phyloP scores from a whole-genome alignment of 2,888 invertebrate genomes.

The Seira ritae region DNA sequence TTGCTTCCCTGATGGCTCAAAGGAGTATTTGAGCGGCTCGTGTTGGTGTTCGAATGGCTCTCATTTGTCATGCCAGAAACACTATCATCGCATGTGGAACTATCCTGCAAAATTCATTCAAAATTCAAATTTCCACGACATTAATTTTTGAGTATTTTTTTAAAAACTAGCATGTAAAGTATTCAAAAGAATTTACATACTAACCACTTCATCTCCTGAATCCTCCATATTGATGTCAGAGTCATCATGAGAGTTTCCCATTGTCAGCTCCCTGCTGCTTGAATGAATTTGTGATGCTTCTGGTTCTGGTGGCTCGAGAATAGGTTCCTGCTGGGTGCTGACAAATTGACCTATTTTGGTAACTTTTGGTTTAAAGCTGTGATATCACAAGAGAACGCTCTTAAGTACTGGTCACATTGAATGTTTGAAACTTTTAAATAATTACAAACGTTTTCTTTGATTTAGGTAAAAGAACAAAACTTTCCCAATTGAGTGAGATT shows the following conservation, averaged over 20 bases:
- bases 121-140: neutral
- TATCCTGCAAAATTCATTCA: slow-evolving; percentile 42
- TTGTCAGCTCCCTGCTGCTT: too few relatives aligned
- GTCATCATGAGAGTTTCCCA: slow-evolving; percentile 38
- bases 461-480: too few relatives aligned
- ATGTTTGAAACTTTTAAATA: too few relatives aligned
- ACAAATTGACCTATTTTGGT: too few relatives aligned
- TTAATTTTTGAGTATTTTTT: neutral
- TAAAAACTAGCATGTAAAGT: neutral
- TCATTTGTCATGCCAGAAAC: slow-evolving; percentile 67
- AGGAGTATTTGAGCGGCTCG: slow-evolving; percentile 72
- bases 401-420: neutral
- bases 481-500: too few relatives aligned
- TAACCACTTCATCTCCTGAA: slow-evolving; percentile 49
- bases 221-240: slow-evolving; percentile 59
- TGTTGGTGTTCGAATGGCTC: slow-evolving; percentile 68
- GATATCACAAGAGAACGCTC: too few relatives aligned
- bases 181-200: neutral
- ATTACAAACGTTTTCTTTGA: too few relatives aligned
- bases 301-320: too few relatives aligned
- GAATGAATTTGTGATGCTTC: too few relatives aligned
- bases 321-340: too few relatives aligned
- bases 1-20: slow-evolving; percentile 62
- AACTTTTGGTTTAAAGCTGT: too few relatives aligned
- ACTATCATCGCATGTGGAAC: slow-evolving; percentile 67